phyloP scores from a whole-genome alignment of 2,113 vertebrate species.

The Paramormyrops kingsleyae region DNA sequence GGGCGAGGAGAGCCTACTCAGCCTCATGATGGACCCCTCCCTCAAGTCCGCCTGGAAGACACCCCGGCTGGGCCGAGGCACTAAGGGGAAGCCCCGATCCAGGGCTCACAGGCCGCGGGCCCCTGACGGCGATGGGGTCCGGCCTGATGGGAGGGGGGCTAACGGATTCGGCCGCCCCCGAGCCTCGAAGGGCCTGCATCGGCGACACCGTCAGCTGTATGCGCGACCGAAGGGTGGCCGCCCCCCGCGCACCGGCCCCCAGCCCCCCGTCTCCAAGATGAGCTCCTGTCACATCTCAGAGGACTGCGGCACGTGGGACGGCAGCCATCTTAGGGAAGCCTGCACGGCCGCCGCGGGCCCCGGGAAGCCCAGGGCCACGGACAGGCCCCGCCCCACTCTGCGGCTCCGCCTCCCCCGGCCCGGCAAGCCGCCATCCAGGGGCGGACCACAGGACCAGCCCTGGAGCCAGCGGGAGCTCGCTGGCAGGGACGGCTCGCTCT shows the following conservation, averaged over 20 bases:
- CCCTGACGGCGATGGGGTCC: conserved; percentile 19
- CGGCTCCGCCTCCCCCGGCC: conserved; percentile 72
- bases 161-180: conserved; percentile 33
- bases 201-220: conserved; percentile 36
- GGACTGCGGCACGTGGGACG: conserved; percentile 41
- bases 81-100: conserved; percentile 62
- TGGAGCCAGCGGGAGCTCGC: conserved; percentile 8
- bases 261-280: conserved; percentile 66
- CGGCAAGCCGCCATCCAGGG: conserved; percentile 61
- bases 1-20: conserved; percentile 86
- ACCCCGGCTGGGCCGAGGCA: conserved; percentile 73
- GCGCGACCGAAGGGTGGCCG: conserved; percentile 46
- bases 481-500: conserved; percentile 60
- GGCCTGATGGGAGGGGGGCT: conserved; percentile 30
- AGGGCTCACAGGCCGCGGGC: conserved; percentile 56
- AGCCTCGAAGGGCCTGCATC: conserved; percentile 33
- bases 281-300: conserved; percentile 69
- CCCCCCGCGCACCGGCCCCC: conserved; percentile 48
- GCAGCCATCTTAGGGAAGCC: conserved; percentile 45
- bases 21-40: conserved; percentile 92
- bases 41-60: conserved; percentile 79
- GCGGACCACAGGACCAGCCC: conserved; percentile 35
- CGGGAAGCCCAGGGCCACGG: conserved; percentile 52
- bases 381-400: conserved; percentile 49
- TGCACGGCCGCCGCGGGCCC: conserved; percentile 46